These are phyloP conservation scores for Falco berigora DNA, from an alignment of 2,797 vertebrate species.

Conservation along the genomic window DNA sequence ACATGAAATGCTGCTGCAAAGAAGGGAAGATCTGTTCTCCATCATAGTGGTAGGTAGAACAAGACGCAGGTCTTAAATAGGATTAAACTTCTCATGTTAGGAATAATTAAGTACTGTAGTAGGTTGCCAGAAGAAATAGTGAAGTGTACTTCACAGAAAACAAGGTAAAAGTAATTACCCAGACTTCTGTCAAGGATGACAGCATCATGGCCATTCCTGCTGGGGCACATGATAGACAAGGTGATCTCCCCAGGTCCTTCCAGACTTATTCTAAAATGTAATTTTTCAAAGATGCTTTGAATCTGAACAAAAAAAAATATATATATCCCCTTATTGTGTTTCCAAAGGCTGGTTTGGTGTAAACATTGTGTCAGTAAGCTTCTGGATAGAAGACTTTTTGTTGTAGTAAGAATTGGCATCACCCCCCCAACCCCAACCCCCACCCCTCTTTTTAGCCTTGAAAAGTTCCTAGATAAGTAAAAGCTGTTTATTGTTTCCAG, in stretches of 20 bases:
- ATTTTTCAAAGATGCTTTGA: not conserved
- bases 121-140: not conserved
- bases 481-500: not conserved
- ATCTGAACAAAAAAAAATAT: not conserved
- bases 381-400: not conserved
- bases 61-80: not conserved
- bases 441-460: not conserved
- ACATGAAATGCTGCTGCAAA: not conserved
- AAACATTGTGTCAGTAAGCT: not conserved
- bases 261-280: not conserved
- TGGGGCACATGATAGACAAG: not conserved
- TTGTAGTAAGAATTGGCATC: not conserved
- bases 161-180: not conserved
- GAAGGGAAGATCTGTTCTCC: not conserved
- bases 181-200: not conserved
- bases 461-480: not conserved
- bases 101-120: not conserved
- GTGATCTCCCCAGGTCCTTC: not conserved
- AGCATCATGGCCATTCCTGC: not conserved
- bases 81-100: not conserved
- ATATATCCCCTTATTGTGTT: not conserved
- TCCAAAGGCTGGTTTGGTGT: not conserved
- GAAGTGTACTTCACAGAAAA: not conserved
- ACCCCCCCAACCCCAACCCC: rapidly evolving
- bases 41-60: not conserved